phyloP scores from a whole-genome alignment of 2,113 vertebrate species.

The Tapirus terrestris region DNA sequence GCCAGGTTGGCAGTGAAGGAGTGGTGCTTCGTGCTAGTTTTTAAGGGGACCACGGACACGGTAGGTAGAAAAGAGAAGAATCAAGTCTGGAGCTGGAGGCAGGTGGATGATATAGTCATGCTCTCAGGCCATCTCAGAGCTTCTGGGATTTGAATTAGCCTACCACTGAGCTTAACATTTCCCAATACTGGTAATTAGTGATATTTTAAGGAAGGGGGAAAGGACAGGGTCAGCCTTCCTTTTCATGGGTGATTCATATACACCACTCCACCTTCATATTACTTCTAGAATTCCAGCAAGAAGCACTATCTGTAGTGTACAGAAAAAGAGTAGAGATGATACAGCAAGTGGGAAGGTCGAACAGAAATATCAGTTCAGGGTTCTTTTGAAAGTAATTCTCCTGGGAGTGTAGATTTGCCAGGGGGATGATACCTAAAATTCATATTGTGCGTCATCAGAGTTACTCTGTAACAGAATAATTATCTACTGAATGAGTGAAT shows the following conservation, averaged over 20 bases:
- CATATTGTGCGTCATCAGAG: not conserved
- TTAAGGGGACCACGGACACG: not conserved
- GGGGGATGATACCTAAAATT: not conserved
- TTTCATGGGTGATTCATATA: not conserved
- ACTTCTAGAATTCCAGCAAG: not conserved
- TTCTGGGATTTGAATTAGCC: not conserved
- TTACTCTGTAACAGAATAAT: not conserved
- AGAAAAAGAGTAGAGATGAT: not conserved
- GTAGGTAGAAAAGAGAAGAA: not conserved
- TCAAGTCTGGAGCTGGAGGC: not conserved
- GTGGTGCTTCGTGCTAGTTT: not conserved
- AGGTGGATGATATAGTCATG: no score
- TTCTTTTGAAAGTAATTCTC: not conserved
- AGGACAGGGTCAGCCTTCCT: not conserved
- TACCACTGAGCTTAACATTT: not conserved
- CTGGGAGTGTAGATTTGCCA: not conserved
- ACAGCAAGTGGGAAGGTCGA: not conserved
- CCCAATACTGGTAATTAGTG: not conserved
- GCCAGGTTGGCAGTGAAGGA: not conserved
- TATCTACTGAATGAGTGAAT: not conserved
- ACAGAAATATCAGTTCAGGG: not conserved
- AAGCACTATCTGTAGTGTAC: not conserved
- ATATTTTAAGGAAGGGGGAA: not conserved
- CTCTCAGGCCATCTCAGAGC: not conserved
- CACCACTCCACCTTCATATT: not conserved